Evolutionary conservation across 2,797 vertebrate species (phyloP).

Genomic region (Trematomus bernacchii): DNA sequence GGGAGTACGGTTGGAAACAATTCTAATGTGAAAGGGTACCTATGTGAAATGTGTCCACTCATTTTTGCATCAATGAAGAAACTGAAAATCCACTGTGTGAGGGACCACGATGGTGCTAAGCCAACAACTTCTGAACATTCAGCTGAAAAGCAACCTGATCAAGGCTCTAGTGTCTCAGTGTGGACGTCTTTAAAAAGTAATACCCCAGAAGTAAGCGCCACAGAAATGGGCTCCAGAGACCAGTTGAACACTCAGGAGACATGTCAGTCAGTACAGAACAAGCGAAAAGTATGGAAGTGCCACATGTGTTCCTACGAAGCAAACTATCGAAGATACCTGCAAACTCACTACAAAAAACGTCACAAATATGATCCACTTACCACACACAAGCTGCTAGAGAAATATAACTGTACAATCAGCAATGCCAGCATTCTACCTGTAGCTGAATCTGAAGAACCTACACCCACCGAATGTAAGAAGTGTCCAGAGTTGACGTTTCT

Average conservation of each 20-base stretch:
- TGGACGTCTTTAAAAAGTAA: slow-evolving; percentile 77
- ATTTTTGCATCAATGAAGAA: slow-evolving; percentile 85
- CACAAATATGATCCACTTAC: slow-evolving; percentile 58
- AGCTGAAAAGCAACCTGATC: slow-evolving; percentile 55
- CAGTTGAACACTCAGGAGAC: slow-evolving; percentile 85
- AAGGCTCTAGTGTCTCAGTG: background rate
- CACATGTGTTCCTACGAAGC: slow-evolving; percentile 60
- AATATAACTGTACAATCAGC: slow-evolving; percentile 41
- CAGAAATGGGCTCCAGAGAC: slow-evolving; percentile 77
- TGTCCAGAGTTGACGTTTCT: slow-evolving; percentile 88
- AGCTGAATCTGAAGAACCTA: slow-evolving; percentile 68
- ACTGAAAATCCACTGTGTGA: slow-evolving; percentile 87
- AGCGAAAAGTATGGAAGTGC: slow-evolving; percentile 48
- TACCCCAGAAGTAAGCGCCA: slow-evolving; percentile 75
- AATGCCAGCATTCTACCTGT: background rate
- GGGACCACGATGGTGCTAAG: slow-evolving; percentile 80
- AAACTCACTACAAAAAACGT: slow-evolving; percentile 57
- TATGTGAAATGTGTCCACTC: slow-evolving; percentile 89
- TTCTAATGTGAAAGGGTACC: slow-evolving; percentile 86
- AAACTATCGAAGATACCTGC: slow-evolving; percentile 48
- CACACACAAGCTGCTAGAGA: slow-evolving; percentile 53
- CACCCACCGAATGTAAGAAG: slow-evolving; percentile 84
- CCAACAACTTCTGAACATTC: slow-evolving; percentile 75
- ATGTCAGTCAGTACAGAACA: slow-evolving; percentile 50
- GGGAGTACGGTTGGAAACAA: slow-evolving; percentile 77